These are phyloP conservation scores for Sprattus sprattus DNA, from an alignment of 2,113 vertebrate genomes.

Conservation along the genomic window DNA sequence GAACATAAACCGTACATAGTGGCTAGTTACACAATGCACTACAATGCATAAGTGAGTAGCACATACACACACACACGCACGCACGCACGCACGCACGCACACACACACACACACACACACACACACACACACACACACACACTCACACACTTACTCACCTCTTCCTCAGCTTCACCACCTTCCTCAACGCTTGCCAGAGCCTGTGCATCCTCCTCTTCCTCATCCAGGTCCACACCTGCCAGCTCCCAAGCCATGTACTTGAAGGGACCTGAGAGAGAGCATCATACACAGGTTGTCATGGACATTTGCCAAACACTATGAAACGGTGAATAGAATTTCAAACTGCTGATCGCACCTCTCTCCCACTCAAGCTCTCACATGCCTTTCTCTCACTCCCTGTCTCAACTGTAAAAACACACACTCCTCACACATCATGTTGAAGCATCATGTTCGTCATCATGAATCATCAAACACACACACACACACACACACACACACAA, in stretches of 20 bases:
- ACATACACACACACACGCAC: no score
- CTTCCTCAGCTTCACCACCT: constrained; percentile 65
- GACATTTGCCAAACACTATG: background rate
- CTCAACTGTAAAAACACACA: background rate
- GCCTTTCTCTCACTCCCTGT: no score
- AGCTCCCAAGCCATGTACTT: constrained; percentile 74
- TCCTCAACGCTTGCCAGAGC: constrained; percentile 66
- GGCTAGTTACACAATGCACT: no score
- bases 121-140: background rate
- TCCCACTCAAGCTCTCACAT: no score
- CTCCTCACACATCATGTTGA: background rate
- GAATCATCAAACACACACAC: no score
- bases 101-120: background rate
- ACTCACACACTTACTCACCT: constrained; percentile 50
- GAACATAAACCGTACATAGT: no score
- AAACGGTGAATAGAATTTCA: no score
- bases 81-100: no score
- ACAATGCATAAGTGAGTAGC: no score
- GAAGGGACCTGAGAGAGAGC: constrained; percentile 74
- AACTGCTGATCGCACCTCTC: no score
- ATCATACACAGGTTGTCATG: background rate
- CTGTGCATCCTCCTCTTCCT: constrained; percentile 79
- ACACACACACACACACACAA: background rate
- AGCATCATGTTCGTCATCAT: no score
- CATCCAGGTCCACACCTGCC: constrained; percentile 74